Percentiles rank a stretch among this genome's conserved stretches.
Evolutionary conservation across 1,140 invertebrate genomes (phyloP).

Genomic region (Eubasilissa regina): DNA sequence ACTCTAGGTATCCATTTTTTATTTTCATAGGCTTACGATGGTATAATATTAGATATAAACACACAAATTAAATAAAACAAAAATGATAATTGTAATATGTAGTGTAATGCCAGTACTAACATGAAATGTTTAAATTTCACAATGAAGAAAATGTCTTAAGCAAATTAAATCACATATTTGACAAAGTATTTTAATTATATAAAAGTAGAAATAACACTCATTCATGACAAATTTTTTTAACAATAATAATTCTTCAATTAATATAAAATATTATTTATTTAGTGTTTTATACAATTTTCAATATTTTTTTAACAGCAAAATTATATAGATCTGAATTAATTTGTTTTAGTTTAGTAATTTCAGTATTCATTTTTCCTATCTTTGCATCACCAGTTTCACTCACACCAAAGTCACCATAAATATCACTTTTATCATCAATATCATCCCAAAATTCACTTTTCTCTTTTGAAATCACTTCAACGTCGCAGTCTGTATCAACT

Average conservation of each 20-base stretch:
- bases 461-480: conserved; percentile 63
- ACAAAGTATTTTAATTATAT: no score
- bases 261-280: neutral
- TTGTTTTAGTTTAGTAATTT: conserved; percentile 69
- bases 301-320: conserved; percentile 66
- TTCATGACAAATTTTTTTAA: no score
- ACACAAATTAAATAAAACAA: no score
- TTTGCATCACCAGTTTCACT: conserved; percentile 55
- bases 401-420: conserved; percentile 60
- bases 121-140: no score
- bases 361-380: conserved; percentile 62
- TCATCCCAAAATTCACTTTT: conserved; percentile 48
- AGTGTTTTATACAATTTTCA: conserved; percentile 14
- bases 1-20: no score
- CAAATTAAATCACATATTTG: no score
- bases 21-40: no score
- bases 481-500: conserved; percentile 59
- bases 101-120: neutral
- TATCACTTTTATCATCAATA: conserved; percentile 59
- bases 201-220: no score
- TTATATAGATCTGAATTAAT: conserved; percentile 71
- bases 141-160: no score
- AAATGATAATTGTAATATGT: no score
- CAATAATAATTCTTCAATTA: no score
- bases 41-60: no score